These are phyloP conservation scores for Penaeus indicus DNA, from an alignment of 1,140 invertebrate species.

Conservation along the genomic window DNA sequence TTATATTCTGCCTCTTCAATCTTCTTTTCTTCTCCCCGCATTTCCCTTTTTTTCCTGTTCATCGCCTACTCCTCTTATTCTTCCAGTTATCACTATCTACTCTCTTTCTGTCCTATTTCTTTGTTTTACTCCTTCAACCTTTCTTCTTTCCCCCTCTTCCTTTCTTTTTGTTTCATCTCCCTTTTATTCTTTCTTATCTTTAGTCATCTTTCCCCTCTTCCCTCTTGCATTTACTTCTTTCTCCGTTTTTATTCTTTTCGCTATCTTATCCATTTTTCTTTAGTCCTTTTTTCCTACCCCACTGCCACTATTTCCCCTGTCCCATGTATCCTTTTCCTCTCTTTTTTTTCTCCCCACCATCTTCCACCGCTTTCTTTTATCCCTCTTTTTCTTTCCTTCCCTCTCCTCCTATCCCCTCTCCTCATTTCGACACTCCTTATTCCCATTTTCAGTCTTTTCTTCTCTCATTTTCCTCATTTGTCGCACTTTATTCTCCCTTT, in stretches of 20 bases:
- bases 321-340: neutral
- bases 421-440: neutral
- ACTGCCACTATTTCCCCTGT: neutral
- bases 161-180: neutral
- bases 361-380: neutral
- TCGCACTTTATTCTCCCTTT: neutral
- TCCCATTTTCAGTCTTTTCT: neutral
- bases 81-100: neutral
- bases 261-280: neutral
- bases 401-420: neutral
- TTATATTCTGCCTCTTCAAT: neutral
- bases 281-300: neutral
- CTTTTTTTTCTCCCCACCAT: neutral
- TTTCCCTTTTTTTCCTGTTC: too few species aligned
- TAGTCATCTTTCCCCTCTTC: neutral
- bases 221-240: neutral
- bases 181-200: neutral
- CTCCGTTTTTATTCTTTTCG: neutral
- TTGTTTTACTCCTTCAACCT: neutral
- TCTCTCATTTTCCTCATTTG: neutral
- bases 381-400: too few species aligned
- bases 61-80: neutral
- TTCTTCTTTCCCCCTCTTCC: neutral
- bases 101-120: neutral
- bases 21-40: too few species aligned